phyloP scores from a whole-genome alignment of 1,140 invertebrate genomes.

The Drosophila sechellia region DNA sequence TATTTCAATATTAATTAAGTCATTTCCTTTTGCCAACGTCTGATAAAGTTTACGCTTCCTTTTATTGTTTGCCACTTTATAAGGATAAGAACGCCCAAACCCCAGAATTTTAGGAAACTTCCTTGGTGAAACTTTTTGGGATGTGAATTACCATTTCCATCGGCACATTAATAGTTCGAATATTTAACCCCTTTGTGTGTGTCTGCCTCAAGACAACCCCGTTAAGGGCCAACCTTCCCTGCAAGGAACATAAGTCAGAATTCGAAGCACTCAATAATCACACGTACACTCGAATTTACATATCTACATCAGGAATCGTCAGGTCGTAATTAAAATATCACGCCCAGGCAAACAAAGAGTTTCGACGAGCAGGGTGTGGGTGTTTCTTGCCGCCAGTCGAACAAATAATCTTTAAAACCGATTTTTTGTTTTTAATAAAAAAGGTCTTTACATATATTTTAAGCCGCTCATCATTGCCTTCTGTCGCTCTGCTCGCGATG shows the following conservation, averaged over 20 bases:
- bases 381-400: constrained; percentile 34
- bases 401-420: constrained; percentile 73
- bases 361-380: constrained; percentile 8
- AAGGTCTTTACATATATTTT: constrained; percentile 77
- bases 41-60: constrained; percentile 41
- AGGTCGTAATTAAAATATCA: constrained; percentile 79
- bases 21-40: constrained; percentile 22
- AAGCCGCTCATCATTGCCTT: constrained; percentile 78
- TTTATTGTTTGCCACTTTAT: constrained; percentile 30
- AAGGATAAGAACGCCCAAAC: constrained; percentile 17
- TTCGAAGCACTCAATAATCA: constrained; percentile 65
- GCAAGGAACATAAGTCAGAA: constrained; percentile 56
- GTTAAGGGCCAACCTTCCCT: background rate
- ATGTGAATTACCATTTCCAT: constrained; percentile 33
- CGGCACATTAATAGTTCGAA: constrained; percentile 40
- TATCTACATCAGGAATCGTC: constrained; percentile 53
- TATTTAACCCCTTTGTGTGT: constrained; percentile 38
- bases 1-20: constrained; percentile 51
- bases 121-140: constrained; percentile 28
- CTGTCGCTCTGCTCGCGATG: constrained; percentile 11
- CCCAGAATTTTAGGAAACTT: background rate
- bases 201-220: constrained; percentile 1
- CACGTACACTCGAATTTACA: constrained; percentile 43
- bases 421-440: constrained; percentile 70
- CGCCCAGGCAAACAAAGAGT: constrained; percentile 69